Evolutionary conservation across 2,113 vertebrate species (phyloP).

Genomic region (Blennius ocellaris): DNA sequence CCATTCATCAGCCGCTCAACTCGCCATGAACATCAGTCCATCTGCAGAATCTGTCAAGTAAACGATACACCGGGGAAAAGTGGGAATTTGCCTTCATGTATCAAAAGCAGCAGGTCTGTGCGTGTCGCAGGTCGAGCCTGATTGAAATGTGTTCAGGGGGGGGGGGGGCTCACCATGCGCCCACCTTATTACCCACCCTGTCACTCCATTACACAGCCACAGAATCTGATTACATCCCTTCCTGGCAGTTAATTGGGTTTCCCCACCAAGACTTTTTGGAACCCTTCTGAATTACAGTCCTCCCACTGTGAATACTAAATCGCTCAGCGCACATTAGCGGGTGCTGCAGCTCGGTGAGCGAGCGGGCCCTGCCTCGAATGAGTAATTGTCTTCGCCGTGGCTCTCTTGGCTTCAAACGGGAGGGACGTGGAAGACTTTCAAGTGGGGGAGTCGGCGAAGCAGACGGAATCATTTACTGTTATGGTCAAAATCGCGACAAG

Average conservation of each 20-base stretch:
- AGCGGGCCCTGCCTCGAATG: constrained; percentile 43
- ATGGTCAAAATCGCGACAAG: constrained; percentile 37
- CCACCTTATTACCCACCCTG: constrained; percentile 47
- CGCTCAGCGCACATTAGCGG: constrained; percentile 46
- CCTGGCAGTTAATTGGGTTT: constrained; percentile 61
- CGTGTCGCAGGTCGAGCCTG: constrained; percentile 23
- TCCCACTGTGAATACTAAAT: constrained; percentile 50
- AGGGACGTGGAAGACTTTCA: constrained; percentile 39
- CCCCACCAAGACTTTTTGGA: constrained; percentile 33
- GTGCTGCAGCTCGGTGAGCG: constrained; percentile 36
- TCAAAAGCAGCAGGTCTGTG: constrained; percentile 1
- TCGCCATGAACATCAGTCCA: too few species aligned
- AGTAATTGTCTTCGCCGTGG: constrained; percentile 36
- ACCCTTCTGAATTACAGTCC: constrained; percentile 45
- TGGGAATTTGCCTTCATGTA: not conserved
- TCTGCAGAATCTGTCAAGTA: too few species aligned
- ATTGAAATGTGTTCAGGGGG: constrained; percentile 45
- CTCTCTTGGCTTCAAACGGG: constrained; percentile 42
- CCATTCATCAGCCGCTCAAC: too few species aligned
- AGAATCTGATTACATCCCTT: constrained; percentile 62
- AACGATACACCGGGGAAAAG: not conserved
- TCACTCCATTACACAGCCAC: constrained; percentile 64
- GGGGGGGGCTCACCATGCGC: constrained; percentile 43
- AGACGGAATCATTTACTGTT: constrained; percentile 58
- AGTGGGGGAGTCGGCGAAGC: constrained; percentile 17